Evolutionary conservation across 2,888 invertebrate species (phyloP).

Genomic region (Chaetoderma sp.): DNA sequence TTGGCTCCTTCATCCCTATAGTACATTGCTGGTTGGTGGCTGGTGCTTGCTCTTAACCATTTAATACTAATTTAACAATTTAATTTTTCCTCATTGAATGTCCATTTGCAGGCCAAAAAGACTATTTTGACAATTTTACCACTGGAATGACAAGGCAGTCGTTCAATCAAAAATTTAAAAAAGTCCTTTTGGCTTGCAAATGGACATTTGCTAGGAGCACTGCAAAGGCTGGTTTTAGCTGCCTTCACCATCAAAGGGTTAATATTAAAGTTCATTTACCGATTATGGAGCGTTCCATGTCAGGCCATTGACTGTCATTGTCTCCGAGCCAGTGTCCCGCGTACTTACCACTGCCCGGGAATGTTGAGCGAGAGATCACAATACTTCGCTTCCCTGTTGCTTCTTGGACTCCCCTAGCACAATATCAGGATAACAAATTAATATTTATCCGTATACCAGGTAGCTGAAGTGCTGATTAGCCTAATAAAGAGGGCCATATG

Average conservation of each 20-base stretch:
- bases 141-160: no score
- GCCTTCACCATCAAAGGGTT: neutral
- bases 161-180: neutral
- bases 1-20: no score
- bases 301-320: slow-evolving; percentile 26
- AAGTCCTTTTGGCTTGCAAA: no score
- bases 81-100: no score
- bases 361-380: slow-evolving; percentile 65
- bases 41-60: no score
- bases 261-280: no score
- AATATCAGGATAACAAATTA: neutral
- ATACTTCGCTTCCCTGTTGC: slow-evolving; percentile 58
- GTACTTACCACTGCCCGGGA: slow-evolving; percentile 64
- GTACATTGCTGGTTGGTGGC: no score
- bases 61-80: neutral
- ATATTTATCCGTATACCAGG: neutral
- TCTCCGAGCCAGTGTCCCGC: slow-evolving; percentile 78
- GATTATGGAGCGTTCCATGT: slow-evolving; percentile 57
- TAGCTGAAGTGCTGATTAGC: neutral
- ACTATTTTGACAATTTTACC: no score
- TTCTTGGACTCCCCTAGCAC: slow-evolving; percentile 19
- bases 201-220: no score
- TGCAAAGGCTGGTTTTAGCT: no score
- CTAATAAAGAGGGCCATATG: neutral
- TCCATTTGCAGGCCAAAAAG: no score